These are phyloP conservation scores for Elanoides forficatus DNA, from an alignment of 2,113 vertebrate species.

Conservation along the genomic window DNA sequence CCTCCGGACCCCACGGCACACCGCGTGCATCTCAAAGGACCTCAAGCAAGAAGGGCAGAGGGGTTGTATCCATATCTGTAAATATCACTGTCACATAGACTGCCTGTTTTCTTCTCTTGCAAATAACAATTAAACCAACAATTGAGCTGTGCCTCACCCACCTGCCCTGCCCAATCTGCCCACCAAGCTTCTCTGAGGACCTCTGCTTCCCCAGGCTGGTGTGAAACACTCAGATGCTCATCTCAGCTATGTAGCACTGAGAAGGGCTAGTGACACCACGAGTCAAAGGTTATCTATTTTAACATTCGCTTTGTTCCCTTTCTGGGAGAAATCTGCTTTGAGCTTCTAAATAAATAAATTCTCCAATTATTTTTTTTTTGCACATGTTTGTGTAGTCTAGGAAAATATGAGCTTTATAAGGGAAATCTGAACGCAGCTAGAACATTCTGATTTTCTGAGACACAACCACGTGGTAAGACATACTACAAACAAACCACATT, in stretches of 20 bases:
- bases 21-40: not conserved
- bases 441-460: not conserved
- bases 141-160: not conserved
- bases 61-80: not conserved
- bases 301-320: not conserved
- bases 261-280: not conserved
- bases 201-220: not conserved
- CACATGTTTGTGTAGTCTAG: not conserved
- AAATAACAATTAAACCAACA: no score
- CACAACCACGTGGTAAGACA: fast-evolving
- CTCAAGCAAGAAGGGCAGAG: not conserved
- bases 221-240: fast-evolving
- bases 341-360: not conserved
- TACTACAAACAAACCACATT: not conserved
- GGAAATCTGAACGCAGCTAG: not conserved
- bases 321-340: not conserved
- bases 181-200: not conserved
- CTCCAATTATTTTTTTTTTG: no score
- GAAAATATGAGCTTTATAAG: not conserved
- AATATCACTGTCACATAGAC: fast-evolving
- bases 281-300: not conserved
- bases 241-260: fast-evolving
- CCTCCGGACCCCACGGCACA: not conserved
- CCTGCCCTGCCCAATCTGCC: not conserved
- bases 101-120: not conserved